These are phyloP conservation scores for Oceanodroma leucorhoa DNA, from an alignment of 2,797 vertebrate genomes.

Conservation along the genomic window DNA sequence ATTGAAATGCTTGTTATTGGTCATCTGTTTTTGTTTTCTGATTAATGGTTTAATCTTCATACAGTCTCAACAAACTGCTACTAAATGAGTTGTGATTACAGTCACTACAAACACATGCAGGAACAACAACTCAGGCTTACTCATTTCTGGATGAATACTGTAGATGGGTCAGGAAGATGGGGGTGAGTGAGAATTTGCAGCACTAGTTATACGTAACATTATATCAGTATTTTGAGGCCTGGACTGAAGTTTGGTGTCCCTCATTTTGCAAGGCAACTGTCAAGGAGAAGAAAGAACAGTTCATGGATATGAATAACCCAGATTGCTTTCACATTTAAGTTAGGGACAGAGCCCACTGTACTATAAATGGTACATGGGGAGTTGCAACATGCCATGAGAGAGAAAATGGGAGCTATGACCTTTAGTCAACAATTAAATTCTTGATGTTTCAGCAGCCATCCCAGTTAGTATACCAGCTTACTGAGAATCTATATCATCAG, in stretches of 20 bases:
- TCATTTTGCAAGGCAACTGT: not conserved
- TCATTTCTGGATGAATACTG: not conserved
- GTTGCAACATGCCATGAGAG: not conserved
- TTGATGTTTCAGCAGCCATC: not conserved
- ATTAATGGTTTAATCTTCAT: not conserved
- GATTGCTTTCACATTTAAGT: not conserved
- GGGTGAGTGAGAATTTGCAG: not conserved
- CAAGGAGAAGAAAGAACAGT: not conserved
- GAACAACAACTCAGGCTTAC: not conserved
- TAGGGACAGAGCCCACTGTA: not conserved
- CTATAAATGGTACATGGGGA: not conserved
- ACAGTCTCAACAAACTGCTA: not conserved
- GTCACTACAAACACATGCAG: not conserved
- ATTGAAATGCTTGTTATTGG: not conserved
- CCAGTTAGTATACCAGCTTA: not conserved
- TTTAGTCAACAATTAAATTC: not conserved
- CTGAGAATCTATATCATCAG: not conserved
- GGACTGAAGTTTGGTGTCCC: not conserved
- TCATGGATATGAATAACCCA: not conserved
- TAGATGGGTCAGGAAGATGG: not conserved
- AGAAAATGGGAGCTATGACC: not conserved
- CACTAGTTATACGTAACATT: not conserved
- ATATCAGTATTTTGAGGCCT: not conserved
- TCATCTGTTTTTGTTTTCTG: not conserved
- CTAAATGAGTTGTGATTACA: not conserved